Conservation (phyloP, 2,113 vertebrate species). For the Copsychus sechellarum region DNA sequence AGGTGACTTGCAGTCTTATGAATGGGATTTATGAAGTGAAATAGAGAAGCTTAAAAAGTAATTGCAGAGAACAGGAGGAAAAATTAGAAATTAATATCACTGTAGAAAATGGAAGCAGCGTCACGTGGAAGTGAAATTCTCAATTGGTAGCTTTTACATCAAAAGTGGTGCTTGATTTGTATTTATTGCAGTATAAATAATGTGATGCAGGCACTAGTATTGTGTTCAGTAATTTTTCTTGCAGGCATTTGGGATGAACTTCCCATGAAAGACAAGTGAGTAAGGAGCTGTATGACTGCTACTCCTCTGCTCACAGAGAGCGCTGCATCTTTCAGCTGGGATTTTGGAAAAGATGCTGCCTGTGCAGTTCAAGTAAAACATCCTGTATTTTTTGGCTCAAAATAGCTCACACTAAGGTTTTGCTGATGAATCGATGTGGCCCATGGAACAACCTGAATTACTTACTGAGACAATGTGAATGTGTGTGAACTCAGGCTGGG, state of each 20-base stretch:
- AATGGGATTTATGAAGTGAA: slow-evolving; percentile 27
- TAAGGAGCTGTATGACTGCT: background rate
- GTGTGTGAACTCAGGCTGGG: background rate
- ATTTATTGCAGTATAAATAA: slow-evolving; percentile 37
- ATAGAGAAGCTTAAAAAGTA: slow-evolving; percentile 30
- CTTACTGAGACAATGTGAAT: background rate
- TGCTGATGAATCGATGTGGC: background rate
- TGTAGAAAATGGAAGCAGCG: background rate
- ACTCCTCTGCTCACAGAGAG: background rate
- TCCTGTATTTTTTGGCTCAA: slow-evolving; percentile 32
- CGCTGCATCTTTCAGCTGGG: background rate
- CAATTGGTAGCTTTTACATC: background rate
- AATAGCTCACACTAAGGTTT: background rate
- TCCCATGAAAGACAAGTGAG: background rate
- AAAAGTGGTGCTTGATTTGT: slow-evolving; percentile 39
- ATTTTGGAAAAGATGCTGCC: background rate
- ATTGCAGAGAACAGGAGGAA: slow-evolving; percentile 14
- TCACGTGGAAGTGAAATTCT: background rate
- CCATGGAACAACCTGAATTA: background rate
- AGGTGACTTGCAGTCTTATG: slow-evolving; percentile 32
- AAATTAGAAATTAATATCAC: slow-evolving; percentile 31
- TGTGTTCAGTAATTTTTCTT: background rate
- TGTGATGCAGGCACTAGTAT: background rate
- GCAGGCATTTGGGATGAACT: background rate
- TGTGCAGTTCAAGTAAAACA: slow-evolving; percentile 26